Evolutionary conservation across 92 coral and sea anemone genomes (phyloP), one percentile per base, ranked within the genome.

Genomic region (Porites lobata): DNA sequence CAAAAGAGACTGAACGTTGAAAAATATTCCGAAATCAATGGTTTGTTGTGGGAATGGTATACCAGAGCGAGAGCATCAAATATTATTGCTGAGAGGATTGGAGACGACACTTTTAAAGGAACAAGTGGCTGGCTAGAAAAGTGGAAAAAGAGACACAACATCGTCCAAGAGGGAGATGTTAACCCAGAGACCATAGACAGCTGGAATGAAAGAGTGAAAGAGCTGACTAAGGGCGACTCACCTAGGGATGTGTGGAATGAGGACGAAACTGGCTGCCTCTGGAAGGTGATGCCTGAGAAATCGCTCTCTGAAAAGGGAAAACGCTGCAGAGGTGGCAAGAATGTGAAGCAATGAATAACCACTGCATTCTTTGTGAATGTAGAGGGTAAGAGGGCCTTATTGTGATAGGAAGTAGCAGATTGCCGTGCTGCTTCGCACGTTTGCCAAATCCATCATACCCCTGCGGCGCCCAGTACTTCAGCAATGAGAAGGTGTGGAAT

Each of bases 231-330:
- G 68, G 91, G 91, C 53, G 77, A 58, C 69, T 78, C 75, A 7
- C 81, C 94, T 3, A 65, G 50, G 58, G 69, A 91, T 64, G 56
- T 81, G 9, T 86, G 92, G 92, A 90, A 90, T 24, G 64, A 80
- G 85, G 94, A 82, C 69, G 89, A 91, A n/a, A 91, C 91, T 11
- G 94, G 94, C 26, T 8, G 64, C 52, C 50, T 87, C 50, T 91
- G 91, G 86, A 74, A 76, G 62, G 88, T 80, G 19, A 26, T 91
- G 22, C 94, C 88, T 32, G 68, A 69, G 11, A 91, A 52, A 69
- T 75, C 81, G 14, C 85, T 91, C 22, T 51, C 76, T 19, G 66
- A 82, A 65, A 87, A 75, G 79, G 89, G 80, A 56, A 85, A 66
- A 24, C 65, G 78, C 12, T 79, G 86, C 63, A 2, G 58, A 11